Conservation (phyloP, 2,888 invertebrate genomes). For the Coronaproctus castanopsis region DNA sequence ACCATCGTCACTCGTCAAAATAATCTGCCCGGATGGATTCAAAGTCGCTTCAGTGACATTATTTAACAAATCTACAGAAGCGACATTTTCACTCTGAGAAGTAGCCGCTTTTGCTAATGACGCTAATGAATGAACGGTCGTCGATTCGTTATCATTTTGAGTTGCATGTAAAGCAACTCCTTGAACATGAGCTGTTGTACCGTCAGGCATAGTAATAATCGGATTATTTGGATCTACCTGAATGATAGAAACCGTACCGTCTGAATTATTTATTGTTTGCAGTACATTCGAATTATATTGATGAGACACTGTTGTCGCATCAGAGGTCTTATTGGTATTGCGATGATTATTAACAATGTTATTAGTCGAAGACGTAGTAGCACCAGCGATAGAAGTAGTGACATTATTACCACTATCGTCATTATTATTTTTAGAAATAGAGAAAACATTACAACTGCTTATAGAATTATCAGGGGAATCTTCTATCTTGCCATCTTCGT, state of each 20-base stretch:
- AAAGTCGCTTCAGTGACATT: slow-evolving; percentile 75
- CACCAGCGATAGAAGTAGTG: neutral
- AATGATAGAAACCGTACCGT: slow-evolving; percentile 87
- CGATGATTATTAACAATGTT: slow-evolving; percentile 3
- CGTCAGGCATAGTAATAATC: slow-evolving; percentile 85
- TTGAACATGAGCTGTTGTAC: slow-evolving; percentile 84
- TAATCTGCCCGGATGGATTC: slow-evolving; percentile 82
- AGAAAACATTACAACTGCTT: slow-evolving; percentile 11
- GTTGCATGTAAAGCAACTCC: slow-evolving; percentile 41
- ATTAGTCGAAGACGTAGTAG: neutral
- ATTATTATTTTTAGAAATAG: slow-evolving; percentile 11
- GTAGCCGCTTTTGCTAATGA: slow-evolving; percentile 40
- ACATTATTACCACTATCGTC: slow-evolving; percentile 2
- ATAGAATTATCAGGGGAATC: slow-evolving; percentile 8
- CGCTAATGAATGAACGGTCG: slow-evolving; percentile 34
- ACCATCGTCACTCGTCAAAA: slow-evolving; percentile 84
- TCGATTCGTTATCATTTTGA: slow-evolving; percentile 26
- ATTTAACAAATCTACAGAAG: slow-evolving; percentile 70
- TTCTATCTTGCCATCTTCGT: slow-evolving; percentile 39
- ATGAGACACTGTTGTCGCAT: slow-evolving; percentile 1
- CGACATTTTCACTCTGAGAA: slow-evolving; percentile 33
- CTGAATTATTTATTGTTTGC: slow-evolving; percentile 89
- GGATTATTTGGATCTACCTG: slow-evolving; percentile 86
- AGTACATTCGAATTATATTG: slow-evolving; percentile 46
- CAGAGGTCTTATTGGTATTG: neutral